Conservation (phyloP, 2,797 vertebrate genomes). For the Gobio occitaniae region DNA sequence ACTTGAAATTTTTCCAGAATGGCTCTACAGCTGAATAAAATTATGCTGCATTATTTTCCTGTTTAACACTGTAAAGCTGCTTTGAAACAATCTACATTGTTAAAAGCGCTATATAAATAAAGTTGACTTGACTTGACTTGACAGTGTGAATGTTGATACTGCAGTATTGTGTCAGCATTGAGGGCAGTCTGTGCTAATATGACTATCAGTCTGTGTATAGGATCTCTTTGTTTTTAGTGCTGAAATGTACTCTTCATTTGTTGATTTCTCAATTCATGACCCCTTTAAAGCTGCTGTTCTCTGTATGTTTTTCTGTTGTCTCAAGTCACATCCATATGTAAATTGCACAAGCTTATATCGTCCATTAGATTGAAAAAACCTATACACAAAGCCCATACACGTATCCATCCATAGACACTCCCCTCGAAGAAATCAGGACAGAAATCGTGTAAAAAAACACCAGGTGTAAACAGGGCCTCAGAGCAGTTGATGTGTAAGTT, state of each 20-base stretch:
- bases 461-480: neutral
- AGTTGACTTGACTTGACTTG: too few species aligned
- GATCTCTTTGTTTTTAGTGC: neutral
- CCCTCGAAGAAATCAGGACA: neutral
- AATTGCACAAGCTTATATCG: neutral
- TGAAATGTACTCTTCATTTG: neutral
- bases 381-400: neutral
- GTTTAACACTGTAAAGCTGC: too few species aligned
- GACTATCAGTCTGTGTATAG: too few species aligned
- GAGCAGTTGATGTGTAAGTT: neutral
- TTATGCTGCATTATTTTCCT: too few species aligned
- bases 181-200: neutral
- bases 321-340: neutral
- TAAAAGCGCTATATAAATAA: too few species aligned
- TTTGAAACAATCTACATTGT: too few species aligned
- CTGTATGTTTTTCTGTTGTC: neutral
- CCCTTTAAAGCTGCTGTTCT: neutral
- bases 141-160: neutral
- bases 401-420: neutral
- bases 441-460: neutral
- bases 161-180: neutral
- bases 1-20: too few species aligned
- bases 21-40: too few species aligned
- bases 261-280: neutral
- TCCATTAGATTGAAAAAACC: neutral